Base-by-base conservation (phyloP, 2,113 vertebrate genomes). In the Syngnathus floridae region DNA sequence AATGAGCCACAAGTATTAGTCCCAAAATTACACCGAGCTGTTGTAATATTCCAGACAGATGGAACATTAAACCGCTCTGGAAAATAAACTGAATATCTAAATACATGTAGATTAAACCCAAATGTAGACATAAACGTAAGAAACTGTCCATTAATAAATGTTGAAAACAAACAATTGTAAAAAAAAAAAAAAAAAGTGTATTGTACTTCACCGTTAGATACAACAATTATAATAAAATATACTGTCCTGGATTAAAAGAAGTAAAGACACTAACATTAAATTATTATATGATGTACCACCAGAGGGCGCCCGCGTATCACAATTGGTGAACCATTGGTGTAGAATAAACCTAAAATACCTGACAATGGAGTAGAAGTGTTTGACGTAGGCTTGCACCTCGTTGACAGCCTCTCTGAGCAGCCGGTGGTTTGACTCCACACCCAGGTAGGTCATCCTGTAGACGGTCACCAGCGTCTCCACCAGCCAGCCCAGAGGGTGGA, bases 361-460 rank as follows among this genome's bases (percentile, higher is more conserved):
- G 78, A 99, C 91, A 31, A 99, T 74, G 14, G 90, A 88, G 88
- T 93, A 98, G 82, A 96, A 91, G 62, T 93, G 92, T 64, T 83
- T 92, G 76, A 98, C 90, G 86, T 95, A 98, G 70, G 95, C 96
- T 75, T 92, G 92, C 56, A 98, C 90, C 86, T 99, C 97, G 64
- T 92, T 90, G 0, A 99, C 95, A 0, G 95, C 96, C 82, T 95
- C 95, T 56, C 88, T 89, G 70, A 98, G 82, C 46, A 98, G 79
- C 2, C 95, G 87, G 19, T 92, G 90, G 80, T 95, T 96, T n/a
- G 95, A 95, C 61, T 95, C 97, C 9, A 98, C 95, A 0, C 96
- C 96, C 21, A 99, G 92, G 0, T 98, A 99, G 0, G 95, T 98
- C 95, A 98, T 98, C 76, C 97, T 92, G 71, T 97, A 99, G 38